phyloP scores from a whole-genome alignment of 2,113 vertebrate genomes.

The Microcebus lehilahytsara region DNA sequence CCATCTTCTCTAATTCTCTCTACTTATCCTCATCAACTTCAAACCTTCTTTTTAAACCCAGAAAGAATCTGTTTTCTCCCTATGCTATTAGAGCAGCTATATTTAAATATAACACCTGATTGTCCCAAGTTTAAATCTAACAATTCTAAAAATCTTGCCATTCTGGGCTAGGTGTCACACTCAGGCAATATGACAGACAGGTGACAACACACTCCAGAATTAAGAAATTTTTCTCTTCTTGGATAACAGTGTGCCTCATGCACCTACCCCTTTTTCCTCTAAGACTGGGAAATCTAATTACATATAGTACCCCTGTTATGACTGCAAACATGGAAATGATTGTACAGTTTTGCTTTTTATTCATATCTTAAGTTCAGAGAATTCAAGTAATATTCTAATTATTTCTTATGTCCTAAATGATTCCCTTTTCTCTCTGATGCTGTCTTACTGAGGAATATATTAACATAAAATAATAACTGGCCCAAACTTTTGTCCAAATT shows the following conservation, averaged over 20 bases:
- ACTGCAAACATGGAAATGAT: conserved; percentile 65
- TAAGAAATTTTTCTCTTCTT: conserved; percentile 61
- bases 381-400: conserved; percentile 62
- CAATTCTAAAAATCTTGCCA: conserved; percentile 66
- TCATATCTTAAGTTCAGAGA: conserved; percentile 48
- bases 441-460: conserved; percentile 69
- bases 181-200: conserved; percentile 71
- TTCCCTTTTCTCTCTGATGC: conserved; percentile 57
- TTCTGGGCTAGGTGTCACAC: conserved; percentile 60
- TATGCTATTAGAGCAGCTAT: conserved; percentile 53
- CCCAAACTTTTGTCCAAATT: conserved; percentile 76
- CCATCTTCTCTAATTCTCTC: background rate
- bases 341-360: conserved; percentile 64
- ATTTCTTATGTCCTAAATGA: conserved; percentile 67
- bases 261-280: conserved; percentile 23
- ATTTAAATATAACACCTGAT: conserved; percentile 44
- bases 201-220: conserved; percentile 72
- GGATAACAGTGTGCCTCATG: conserved; percentile 46
- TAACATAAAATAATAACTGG: conserved; percentile 78
- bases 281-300: conserved; percentile 61
- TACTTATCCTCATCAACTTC: conserved; percentile 52
- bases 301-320: background rate
- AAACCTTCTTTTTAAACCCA: conserved; percentile 4
- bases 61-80: background rate
- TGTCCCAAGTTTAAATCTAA: conserved; percentile 66